Evolutionary conservation across 1,140 invertebrate species (phyloP), one percentile per base, ranked within the genome.

Genomic region (Zaprionus davidi): DNA sequence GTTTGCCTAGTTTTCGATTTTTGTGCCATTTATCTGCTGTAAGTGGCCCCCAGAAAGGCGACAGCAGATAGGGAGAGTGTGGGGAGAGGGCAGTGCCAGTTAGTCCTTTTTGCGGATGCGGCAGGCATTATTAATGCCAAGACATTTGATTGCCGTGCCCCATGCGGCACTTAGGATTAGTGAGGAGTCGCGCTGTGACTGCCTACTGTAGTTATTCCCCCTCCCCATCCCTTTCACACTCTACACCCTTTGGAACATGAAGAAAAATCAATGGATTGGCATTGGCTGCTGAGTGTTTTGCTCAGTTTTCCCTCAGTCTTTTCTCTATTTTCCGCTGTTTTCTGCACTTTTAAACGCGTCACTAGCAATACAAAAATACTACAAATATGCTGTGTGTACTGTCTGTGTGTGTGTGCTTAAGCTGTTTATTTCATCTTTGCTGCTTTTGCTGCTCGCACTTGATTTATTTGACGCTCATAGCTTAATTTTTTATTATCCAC

Each of bases 291-390:
- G 85, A 53, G 41, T 69, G 17, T 49, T 31, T 60, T 31, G 28
- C 49, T 63, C 74, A 68, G 78, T 41, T 34, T 34, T 34, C 9
- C 31, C 31, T 31, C 9, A 11, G 31, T 64, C 38, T 36, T 22
- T 28, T n/a, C 64, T 17, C 41, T 17, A 7, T 63, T 63, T 63
- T 46, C 20, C 62, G 76, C 66, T 55, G 15, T 86, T 90, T 90
- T 91, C 79, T 90, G 76, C 77, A 86, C 82, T 90, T 82, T 91
- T 87, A 56, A 84, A 84, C 82, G 85, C 85, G 87, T 90, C 82
- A 90, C 72, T 60, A 71, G 34, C 78, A 82, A 57, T 53, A 76
- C 56, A 53, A 38, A 70, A 34, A 55, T 56, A 80, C 63, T 22
- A 34, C 28, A 51, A 7, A 12, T 22, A 2, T 51, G 6, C 7